Evolutionary conservation across 2,797 vertebrate genomes (phyloP), one percentile per base, ranked within the genome.

Genomic region (Leuciscus waleckii): DNA sequence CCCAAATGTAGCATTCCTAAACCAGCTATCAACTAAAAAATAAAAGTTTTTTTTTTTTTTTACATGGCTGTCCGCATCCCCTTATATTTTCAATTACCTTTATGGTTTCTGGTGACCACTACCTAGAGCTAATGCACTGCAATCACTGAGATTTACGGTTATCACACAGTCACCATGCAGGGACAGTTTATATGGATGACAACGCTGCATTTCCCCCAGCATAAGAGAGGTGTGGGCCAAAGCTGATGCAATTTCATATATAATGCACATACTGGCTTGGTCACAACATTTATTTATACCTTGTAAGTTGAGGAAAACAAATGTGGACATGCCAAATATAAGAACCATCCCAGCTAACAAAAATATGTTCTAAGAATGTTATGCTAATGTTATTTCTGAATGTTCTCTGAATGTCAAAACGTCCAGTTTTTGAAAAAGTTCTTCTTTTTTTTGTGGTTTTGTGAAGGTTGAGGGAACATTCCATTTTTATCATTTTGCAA

Each of bases 71-170:
- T 88, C 89, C 91, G 85, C 87, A 88, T 92, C 86, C 79, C 71
- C 83, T 86, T 87, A 84, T 16, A 8, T 89, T 93, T 94, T 93
- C 90, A 92, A 91, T 93, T 91, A 92, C 91, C 88, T 90, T 93
- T 90, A 93, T 92, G 85, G 90, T 83, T 79, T 87, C 82, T 87
- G 84, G 90, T 89, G 89, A 91, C 91, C 89, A 88, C 75, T 87
- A 85, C 90, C 87, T 87, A 85, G 41, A 90, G 85, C 80, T 89
- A 94, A 92, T 91, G 90, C 88, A 87, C 88, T 90, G 89, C 85
- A 89, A 87, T 91, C 82, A 81, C 75, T 77, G 32, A 92, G 92
- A 94, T 93, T 92, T 92, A 93, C 85, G 87, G 58, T 56, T 56
- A 54, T 23, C 49, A n/a, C 63, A 35, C 75, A 37, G 68, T 86